These are phyloP conservation scores for Alosa alosa DNA, from an alignment of 2,113 vertebrate species.

Conservation along the genomic window DNA sequence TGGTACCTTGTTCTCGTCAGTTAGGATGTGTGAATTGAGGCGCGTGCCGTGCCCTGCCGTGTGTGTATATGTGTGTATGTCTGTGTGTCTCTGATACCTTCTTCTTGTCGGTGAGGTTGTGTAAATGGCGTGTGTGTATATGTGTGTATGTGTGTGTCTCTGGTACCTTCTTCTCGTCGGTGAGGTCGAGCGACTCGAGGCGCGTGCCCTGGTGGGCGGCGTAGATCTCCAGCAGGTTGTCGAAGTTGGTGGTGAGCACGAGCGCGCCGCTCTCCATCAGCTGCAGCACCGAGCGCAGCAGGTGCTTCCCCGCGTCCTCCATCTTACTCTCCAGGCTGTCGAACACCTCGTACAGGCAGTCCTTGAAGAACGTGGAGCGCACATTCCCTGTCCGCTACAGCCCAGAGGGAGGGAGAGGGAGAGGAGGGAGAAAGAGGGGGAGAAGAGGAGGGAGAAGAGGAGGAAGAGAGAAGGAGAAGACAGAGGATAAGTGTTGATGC, in stretches of 20 bases:
- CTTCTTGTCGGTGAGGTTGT: conserved; percentile 50
- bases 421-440: not conserved
- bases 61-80: not conserved
- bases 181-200: conserved; percentile 92
- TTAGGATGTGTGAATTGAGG: too few relatives aligned
- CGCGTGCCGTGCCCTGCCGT: too few relatives aligned
- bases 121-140: too few relatives aligned
- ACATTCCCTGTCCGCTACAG: conserved; percentile 88
- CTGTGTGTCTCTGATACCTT: conserved; percentile 71
- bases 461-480: not conserved
- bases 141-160: not conserved
- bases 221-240: conserved; percentile 92
- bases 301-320: conserved; percentile 89
- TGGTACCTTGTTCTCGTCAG: conserved; percentile 75
- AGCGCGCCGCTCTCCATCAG: conserved; percentile 91
- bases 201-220: conserved; percentile 88
- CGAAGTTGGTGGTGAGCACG: conserved; percentile 94
- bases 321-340: conserved; percentile 93
- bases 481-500: not conserved
- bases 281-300: conserved; percentile 88
- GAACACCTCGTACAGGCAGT: conserved; percentile 95
- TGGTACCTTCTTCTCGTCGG: conserved; percentile 90
- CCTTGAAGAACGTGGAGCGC: conserved; percentile 93
- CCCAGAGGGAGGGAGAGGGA: not conserved
- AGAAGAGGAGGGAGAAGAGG: not conserved